A percentile compares a stretch with the other conserved stretches of the same genome.
Conservation (phyloP, 1,140 invertebrate species). For the Scylla paramamosain region DNA sequence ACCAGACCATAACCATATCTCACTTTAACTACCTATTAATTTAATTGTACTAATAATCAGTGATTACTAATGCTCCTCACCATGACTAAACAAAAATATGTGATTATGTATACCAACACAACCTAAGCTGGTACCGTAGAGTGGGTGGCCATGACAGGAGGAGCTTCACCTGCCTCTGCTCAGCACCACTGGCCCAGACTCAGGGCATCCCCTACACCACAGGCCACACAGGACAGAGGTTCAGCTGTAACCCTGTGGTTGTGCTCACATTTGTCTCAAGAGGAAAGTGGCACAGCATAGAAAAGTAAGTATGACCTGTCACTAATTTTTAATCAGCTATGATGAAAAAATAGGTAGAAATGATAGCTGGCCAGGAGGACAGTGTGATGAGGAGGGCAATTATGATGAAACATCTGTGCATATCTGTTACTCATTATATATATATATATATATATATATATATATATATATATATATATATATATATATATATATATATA, state of each 20-base stretch:
- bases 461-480: constrained; percentile 41
- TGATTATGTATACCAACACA: neutral
- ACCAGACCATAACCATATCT: neutral
- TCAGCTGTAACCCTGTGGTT: neutral
- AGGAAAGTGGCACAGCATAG: neutral
- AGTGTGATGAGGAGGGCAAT: neutral
- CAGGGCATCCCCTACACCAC: neutral
- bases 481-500: constrained; percentile 38
- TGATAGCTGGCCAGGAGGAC: neutral
- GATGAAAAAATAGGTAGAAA: neutral
- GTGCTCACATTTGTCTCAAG: neutral
- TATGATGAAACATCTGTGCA: neutral
- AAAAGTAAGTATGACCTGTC: neutral
- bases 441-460: constrained; percentile 44
- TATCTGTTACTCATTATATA: neutral
- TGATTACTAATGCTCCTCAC: neutral
- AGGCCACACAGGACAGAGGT: neutral
- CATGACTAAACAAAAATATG: neutral
- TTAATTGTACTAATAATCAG: neutral
- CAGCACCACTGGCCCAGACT: neutral
- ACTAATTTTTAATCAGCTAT: neutral
- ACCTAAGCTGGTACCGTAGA: neutral
- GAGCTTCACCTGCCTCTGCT: neutral
- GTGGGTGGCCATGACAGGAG: neutral
- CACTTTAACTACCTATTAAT: neutral